These are phyloP conservation scores for Hepsetus odoe DNA, from an alignment of 2,113 vertebrate genomes.

Conservation along the genomic window DNA sequence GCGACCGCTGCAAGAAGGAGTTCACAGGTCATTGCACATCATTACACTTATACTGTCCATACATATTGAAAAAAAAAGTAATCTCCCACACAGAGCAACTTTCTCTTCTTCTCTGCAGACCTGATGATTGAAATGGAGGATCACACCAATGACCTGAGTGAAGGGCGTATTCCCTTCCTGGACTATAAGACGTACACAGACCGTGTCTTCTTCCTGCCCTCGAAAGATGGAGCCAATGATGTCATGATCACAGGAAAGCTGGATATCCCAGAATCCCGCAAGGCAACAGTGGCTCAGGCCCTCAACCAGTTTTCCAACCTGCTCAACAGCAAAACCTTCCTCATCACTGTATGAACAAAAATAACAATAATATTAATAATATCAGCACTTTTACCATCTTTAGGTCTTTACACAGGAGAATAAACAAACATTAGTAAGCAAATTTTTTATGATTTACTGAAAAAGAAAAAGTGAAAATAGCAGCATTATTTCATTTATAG, in stretches of 20 bases:
- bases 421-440: no score
- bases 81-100: no score
- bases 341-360: slow-evolving; percentile 83
- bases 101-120: slow-evolving; percentile 71
- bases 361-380: slow-evolving; percentile 1
- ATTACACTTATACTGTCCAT: not conserved
- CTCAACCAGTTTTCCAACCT: slow-evolving; percentile 97
- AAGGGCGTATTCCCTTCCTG: slow-evolving; percentile 91
- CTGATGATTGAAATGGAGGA: slow-evolving; percentile 99
- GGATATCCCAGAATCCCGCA: slow-evolving; percentile 86
- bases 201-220: slow-evolving; percentile 94
- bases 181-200: slow-evolving; percentile 97
- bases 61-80: not conserved
- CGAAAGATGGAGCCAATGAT: slow-evolving; percentile 89
- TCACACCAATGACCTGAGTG: slow-evolving; percentile 90
- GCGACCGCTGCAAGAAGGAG: slow-evolving; percentile 97
- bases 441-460: no score
- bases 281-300: slow-evolving; percentile 83
- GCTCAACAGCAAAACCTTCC: slow-evolving; percentile 96
- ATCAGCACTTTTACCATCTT: not conserved
- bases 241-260: slow-evolving; percentile 91
- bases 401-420: not conserved
- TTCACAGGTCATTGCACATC: slow-evolving; percentile 62
- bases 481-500: no score
- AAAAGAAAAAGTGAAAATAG: no score